phyloP scores from a whole-genome alignment of 2,888 invertebrate species.

The Orthosia cruda region DNA sequence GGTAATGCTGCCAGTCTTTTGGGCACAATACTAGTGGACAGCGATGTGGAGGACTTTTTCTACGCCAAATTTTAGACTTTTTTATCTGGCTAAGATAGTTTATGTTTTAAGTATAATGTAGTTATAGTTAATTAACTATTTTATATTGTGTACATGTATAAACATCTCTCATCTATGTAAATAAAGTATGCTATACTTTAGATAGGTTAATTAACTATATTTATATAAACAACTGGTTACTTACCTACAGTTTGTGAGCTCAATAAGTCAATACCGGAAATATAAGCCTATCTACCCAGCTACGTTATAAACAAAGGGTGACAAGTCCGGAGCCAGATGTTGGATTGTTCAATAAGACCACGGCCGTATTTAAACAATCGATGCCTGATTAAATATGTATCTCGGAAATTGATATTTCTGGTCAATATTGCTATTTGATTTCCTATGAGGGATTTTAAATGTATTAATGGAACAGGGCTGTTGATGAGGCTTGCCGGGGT shows the following conservation, averaged over 20 bases:
- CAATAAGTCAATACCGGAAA: constrained; percentile 11
- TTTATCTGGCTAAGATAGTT: too few species aligned
- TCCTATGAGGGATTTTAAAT: constrained; percentile 3
- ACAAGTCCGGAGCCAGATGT: constrained; percentile 15
- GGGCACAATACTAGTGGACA: too few species aligned
- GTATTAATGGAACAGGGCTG: background rate
- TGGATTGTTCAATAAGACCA: constrained; percentile 13
- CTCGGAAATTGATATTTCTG: constrained; percentile 25
- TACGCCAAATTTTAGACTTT: too few species aligned
- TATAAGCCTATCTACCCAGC: constrained; percentile 27
- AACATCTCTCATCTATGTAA: too few species aligned
- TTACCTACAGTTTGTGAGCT: background rate
- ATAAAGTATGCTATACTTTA: too few species aligned
- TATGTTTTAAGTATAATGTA: too few species aligned
- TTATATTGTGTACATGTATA: too few species aligned
- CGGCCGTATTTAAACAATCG: constrained; percentile 18
- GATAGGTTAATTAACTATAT: background rate
- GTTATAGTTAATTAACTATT: too few species aligned
- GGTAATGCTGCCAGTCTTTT: too few species aligned
- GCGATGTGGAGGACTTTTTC: too few species aligned
- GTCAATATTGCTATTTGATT: constrained; percentile 50
- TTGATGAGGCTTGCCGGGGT: background rate
- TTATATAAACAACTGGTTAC: background rate
- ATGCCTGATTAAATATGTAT: constrained; percentile 46
- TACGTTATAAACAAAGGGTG: constrained; percentile 32